Evolutionary conservation across 2,113 vertebrate genomes (phyloP), one percentile per base, ranked within the genome.

Genomic region (Anser brachyrhynchus): DNA sequence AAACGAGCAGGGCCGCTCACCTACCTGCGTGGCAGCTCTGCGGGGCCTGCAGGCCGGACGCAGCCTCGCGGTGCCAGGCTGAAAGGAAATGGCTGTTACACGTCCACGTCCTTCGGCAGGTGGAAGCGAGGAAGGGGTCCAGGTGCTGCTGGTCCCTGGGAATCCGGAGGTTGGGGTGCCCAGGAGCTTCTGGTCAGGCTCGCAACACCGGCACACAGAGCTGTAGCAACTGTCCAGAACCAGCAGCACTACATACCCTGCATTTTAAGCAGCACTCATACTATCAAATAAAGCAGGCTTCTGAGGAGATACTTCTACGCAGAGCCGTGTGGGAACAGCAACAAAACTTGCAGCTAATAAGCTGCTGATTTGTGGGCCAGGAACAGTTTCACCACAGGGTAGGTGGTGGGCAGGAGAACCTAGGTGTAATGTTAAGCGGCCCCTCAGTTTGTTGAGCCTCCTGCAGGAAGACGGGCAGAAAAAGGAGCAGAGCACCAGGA

Each of bases 21-120:
- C 44, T 26, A 0, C 46, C 21, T 1, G 1, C 0, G 0, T 2
- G 29, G 61, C 39, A 69, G 81, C 66, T 61, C 70, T 7, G 62
- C 46, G 43, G 23, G 13, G 21, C 18, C 41, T 25, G 2, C 2
- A 10, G 58, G 35, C 13, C 26, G 15, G 43, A 23, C 3, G 4
- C 20, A 74, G 2, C 59, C 51, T 33, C 0, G 2, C 11, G 4
- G 37, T 2, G 28, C 72, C 16, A 46, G n/a, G 51, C 55, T 85
- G 37, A 37, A 49, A 84, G n/a, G 43, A 79, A 58, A 39, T 1
- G 35, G 19, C 29, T 31, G 14, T n/a, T 31, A 26, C 11, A 6
- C 7, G 7, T n/a, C 13, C 8, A 46, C 69, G 12, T 6, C 17
- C 54, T 41, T 9, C 1, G 5, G 82, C 49, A 61, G 79, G 54